Base-by-base conservation (phyloP, 2,113 vertebrate species). In the Prietella phreatophila region DNA sequence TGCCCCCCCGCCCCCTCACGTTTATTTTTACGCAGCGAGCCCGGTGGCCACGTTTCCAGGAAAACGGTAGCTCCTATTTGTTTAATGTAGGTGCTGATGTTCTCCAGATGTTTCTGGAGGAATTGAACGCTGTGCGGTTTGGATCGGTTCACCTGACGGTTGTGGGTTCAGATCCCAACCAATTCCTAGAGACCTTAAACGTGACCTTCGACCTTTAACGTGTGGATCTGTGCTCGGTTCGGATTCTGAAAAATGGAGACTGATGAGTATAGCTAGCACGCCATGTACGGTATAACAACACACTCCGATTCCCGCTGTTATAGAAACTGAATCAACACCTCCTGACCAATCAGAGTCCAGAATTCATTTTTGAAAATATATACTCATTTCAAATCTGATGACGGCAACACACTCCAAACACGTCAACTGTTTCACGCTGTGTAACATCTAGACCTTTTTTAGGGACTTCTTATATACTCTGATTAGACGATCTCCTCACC, bases 61-160 rank as follows among this genome's bases (percentile, higher is more conserved):
- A 89, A 58, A 11, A 84, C 63, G 55, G 90, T 89, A 89, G 89
- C 89, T 81, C 73, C 56, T 87, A 61, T 90, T 89, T 89, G 90
- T 89, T 90, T 91, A 86, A 47, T 55, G 83, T 47, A 88, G 75
- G 15, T 81, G 27, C 87, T 90, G 91, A 90, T 89, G 86, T 86
- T 83, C 82, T 90, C 85, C 89, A 90, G 91, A 91, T 91, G 89
- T 88, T 85, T 79, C 75, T 75, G 63, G 47, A 69, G 3, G 7
- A 25, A 4, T 17, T 82, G 50, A 8, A 61, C 47, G 27, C 33
- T 65, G 27, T 53, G 53, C 20, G 53, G 17, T 58, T 58, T 58
- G 53, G 79, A 36, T 22, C 6, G 19, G 13, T 81, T 17, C 4
- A 83, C 27, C 82, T 47, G 25, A 30, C 50, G 82, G 60, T 65